A percentile compares a stretch with the other conserved stretches of the same genome.
Evolutionary conservation across 2,113 vertebrate genomes (phyloP).

Genomic region (Hippocampus barbouri): DNA sequence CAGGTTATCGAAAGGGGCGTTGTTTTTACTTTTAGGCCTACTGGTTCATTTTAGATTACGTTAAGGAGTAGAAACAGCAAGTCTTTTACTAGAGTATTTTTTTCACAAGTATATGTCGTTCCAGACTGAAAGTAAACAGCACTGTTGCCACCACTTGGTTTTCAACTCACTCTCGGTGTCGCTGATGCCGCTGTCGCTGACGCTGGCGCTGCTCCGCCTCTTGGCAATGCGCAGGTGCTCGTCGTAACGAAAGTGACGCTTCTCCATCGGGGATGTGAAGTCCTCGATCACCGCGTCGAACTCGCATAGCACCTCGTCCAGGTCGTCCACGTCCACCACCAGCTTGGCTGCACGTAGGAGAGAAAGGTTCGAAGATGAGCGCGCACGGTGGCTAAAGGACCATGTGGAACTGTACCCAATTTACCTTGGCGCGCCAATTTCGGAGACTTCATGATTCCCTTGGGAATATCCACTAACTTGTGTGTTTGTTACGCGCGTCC

Average conservation of each 20-base stretch:
- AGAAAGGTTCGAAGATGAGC: neutral
- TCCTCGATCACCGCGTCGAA: constrained; percentile 92
- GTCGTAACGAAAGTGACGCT: constrained; percentile 86
- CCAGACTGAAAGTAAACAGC: too few relatives aligned
- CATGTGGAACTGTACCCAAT: neutral
- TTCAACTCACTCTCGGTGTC: constrained; percentile 85
- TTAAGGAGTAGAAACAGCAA: too few relatives aligned
- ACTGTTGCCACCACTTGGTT: neutral
- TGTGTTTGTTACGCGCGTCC: neutral
- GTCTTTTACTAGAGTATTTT: too few relatives aligned
- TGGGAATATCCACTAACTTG: constrained; percentile 19
- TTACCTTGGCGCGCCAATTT: constrained; percentile 62
- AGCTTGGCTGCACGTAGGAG: constrained; percentile 23
- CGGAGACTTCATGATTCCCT: constrained; percentile 70
- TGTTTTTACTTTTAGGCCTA: too few relatives aligned
- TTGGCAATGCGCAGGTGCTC: constrained; percentile 89
- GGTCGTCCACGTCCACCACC: constrained; percentile 57
- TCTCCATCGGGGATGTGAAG: constrained; percentile 84
- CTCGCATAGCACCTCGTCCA: constrained; percentile 85
- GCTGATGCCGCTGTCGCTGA: constrained; percentile 90
- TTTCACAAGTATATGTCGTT: too few relatives aligned
- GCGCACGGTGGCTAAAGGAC: neutral
- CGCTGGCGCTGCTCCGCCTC: constrained; percentile 86
- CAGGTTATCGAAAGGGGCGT: too few relatives aligned
- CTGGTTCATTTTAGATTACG: too few relatives aligned